Conservation (phyloP, 2,797 vertebrate genomes). For the Streptopelia turtur region DNA sequence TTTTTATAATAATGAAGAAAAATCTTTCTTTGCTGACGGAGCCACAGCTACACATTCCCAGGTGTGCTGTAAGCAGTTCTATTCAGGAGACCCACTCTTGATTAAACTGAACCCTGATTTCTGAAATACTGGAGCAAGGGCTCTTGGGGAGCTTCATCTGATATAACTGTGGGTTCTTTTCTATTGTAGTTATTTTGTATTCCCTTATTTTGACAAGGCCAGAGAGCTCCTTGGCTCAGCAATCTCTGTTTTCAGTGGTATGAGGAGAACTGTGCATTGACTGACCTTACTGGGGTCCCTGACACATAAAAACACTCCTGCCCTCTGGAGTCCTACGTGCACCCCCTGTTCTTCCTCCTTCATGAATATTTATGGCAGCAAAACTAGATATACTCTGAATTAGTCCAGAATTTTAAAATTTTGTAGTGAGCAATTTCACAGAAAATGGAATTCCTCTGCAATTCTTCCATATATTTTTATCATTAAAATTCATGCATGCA, state of each 20-base stretch:
- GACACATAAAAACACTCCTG: not conserved
- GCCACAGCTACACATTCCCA: not conserved
- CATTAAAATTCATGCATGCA: not conserved
- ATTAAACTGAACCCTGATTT: not conserved
- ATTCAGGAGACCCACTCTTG: not conserved
- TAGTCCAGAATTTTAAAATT: not conserved
- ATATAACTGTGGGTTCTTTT: not conserved
- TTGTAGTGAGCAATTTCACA: not conserved
- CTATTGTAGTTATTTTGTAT: not conserved
- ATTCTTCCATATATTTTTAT: not conserved
- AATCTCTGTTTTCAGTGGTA: not conserved
- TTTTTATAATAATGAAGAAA: not conserved
- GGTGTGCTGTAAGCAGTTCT: not conserved
- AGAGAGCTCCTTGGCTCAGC: not conserved
- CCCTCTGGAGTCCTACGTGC: not conserved
- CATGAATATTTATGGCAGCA: not conserved
- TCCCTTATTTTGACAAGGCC: constrained; percentile 4
- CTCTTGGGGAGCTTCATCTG: not conserved
- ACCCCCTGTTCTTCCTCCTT: not conserved
- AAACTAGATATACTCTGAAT: not conserved
- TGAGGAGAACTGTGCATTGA: rapidly evolving
- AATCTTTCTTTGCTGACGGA: not conserved
- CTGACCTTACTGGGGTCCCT: not conserved
- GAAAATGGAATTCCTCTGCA: not conserved
- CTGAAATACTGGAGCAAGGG: not conserved